Percentiles rank a stretch among this genome's conserved stretches.
These are phyloP conservation scores for Symphodus melops DNA, from an alignment of 2,113 vertebrate genomes.

Conservation along the genomic window DNA sequence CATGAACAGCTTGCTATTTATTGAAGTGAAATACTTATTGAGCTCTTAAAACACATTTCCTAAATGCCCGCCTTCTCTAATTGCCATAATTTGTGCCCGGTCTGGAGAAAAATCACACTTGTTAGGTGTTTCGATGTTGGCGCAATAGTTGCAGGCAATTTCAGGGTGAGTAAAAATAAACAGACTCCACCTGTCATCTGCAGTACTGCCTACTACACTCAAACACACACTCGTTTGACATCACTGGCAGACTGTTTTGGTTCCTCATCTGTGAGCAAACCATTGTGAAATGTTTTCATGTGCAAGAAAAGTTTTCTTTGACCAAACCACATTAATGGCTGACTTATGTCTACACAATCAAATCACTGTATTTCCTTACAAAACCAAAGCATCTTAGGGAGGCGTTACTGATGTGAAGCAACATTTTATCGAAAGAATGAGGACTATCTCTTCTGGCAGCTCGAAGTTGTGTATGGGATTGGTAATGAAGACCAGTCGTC, in stretches of 20 bases:
- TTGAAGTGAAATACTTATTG: slow-evolving; percentile 6
- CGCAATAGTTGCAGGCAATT: background rate
- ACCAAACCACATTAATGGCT: slow-evolving; percentile 26
- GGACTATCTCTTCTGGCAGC: background rate
- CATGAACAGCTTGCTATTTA: slow-evolving; percentile 18
- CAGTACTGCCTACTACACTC: background rate
- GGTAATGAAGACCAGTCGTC: too few species aligned
- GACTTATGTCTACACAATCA: slow-evolving; percentile 33
- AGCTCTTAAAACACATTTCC: slow-evolving; percentile 27
- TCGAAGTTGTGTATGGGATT: background rate
- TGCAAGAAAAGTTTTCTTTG: slow-evolving; percentile 5
- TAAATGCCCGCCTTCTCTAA: background rate
- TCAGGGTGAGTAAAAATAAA: slow-evolving; percentile 8
- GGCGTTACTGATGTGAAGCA: background rate
- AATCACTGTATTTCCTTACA: slow-evolving; percentile 16
- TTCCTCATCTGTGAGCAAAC: slow-evolving; percentile 9
- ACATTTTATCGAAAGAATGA: background rate
- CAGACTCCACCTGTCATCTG: slow-evolving; percentile 19
- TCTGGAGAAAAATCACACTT: slow-evolving; percentile 26
- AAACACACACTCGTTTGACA: background rate
- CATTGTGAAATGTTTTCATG: slow-evolving; percentile 6
- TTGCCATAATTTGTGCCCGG: slow-evolving; percentile 29
- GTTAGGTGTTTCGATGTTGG: slow-evolving; percentile 23
- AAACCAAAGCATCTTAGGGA: background rate
- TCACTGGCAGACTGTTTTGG: slow-evolving; percentile 16